Conservation (phyloP, 1,140 invertebrate genomes). For the Drosophila mauritiana region DNA sequence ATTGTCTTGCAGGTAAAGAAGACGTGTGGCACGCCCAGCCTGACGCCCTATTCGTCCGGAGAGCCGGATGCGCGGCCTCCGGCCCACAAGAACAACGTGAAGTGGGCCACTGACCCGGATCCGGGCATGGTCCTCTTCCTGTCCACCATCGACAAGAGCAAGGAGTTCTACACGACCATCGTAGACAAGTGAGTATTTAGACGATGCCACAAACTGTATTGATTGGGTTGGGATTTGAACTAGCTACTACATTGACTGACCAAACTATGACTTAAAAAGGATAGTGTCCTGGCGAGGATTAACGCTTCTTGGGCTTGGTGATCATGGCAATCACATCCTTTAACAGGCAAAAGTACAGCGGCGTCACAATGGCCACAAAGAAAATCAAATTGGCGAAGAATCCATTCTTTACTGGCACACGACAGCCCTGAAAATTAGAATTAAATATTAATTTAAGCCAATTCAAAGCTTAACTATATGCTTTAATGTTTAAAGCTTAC, state of each 20-base stretch:
- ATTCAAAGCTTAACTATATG: too few relatives aligned
- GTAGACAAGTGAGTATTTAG: conserved; percentile 76
- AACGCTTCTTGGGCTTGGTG: conserved; percentile 26
- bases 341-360: conserved; percentile 67
- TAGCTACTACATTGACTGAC: conserved; percentile 21
- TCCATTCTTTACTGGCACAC: conserved; percentile 32
- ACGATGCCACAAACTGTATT: conserved; percentile 21
- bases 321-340: conserved; percentile 53
- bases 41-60: conserved; percentile 58
- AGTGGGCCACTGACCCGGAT: conserved; percentile 78
- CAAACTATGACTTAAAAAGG: not conserved
- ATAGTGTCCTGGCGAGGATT: not conserved
- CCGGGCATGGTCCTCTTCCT: conserved; percentile 73
- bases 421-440: conserved; percentile 44
- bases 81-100: conserved; percentile 50
- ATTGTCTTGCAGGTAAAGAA: conserved; percentile 72
- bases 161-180: conserved; percentile 82
- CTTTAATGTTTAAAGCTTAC: not conserved
- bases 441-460: not conserved
- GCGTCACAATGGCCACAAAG: conserved; percentile 67
- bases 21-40: conserved; percentile 79
- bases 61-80: conserved; percentile 43
- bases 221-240: not conserved
- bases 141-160: conserved; percentile 81
- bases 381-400: conserved; percentile 58